phyloP scores from a whole-genome alignment of 2,888 invertebrate genomes.

The Pandemis heparana region DNA sequence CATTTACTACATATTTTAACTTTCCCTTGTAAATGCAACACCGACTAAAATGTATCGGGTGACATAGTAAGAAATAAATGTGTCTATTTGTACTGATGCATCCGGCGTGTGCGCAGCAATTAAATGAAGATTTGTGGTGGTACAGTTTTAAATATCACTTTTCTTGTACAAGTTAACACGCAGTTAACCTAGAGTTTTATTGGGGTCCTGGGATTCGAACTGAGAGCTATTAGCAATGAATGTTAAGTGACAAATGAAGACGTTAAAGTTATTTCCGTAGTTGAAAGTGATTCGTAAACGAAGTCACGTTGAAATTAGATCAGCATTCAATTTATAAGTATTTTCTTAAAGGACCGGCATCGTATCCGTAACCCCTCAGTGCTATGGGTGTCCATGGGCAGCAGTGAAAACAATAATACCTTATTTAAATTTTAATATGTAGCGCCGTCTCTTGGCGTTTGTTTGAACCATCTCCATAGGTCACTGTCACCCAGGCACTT shows the following conservation, averaged over 20 bases:
- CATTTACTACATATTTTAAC: slow-evolving; percentile 43
- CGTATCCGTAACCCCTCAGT: too few species aligned
- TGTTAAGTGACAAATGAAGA: slow-evolving; percentile 10
- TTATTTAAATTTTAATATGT: too few species aligned
- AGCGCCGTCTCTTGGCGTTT: too few species aligned
- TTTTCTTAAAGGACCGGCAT: too few species aligned
- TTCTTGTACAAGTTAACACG: slow-evolving; percentile 25
- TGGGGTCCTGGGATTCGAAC: slow-evolving; percentile 2
- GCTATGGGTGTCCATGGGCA: too few species aligned
- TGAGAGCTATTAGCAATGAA: slow-evolving; percentile 1
- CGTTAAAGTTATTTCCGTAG: background rate
- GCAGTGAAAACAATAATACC: too few species aligned
- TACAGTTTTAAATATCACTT: slow-evolving; percentile 42
- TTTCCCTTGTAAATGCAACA: slow-evolving; percentile 48
- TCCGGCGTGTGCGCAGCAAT: slow-evolving; percentile 73
- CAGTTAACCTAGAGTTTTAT: slow-evolving; percentile 40
- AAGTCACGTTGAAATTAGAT: background rate
- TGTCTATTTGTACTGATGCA: slow-evolving; percentile 75
- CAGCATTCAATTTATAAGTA: background rate
- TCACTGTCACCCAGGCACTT: too few species aligned
- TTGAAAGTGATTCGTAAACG: background rate
- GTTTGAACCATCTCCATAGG: too few species aligned
- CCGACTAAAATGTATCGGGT: slow-evolving; percentile 68
- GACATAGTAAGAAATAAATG: slow-evolving; percentile 75
- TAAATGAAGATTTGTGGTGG: slow-evolving; percentile 54